A percentile compares a stretch with the other conserved stretches of the same genome.
Conservation (phyloP, 2,113 vertebrate genomes). For the Labeo catla region DNA sequence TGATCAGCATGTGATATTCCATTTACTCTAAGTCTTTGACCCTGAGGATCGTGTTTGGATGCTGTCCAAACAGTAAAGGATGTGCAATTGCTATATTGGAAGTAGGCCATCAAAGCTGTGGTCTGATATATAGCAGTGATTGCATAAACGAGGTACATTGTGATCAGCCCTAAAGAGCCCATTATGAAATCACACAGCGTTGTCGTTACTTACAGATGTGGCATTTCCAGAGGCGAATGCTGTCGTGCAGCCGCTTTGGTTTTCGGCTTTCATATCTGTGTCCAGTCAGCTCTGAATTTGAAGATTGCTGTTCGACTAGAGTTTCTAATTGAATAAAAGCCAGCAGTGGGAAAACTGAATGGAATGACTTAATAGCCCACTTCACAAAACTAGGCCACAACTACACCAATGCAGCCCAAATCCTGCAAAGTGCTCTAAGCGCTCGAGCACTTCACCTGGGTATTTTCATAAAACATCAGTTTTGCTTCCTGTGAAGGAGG, state of each 20-base stretch:
- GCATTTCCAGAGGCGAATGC: neutral
- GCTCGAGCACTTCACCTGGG: neutral
- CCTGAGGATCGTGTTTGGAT: constrained; percentile 28
- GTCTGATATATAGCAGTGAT: constrained; percentile 4
- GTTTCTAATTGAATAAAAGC: constrained; percentile 29
- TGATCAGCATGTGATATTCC: constrained; percentile 33
- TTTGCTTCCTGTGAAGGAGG: neutral
- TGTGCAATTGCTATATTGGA: constrained; percentile 30
- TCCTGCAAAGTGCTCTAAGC: neutral
- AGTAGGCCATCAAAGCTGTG: neutral
- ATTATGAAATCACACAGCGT: neutral
- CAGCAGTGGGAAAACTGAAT: constrained; percentile 19
- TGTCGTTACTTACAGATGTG: neutral
- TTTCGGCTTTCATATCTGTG: neutral
- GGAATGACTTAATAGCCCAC: constrained; percentile 20
- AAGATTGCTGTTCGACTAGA: constrained; percentile 17
- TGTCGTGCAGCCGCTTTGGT: neutral
- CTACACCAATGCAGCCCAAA: neutral
- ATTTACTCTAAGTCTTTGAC: constrained; percentile 32
- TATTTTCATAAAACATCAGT: neutral
- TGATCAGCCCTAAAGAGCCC: constrained; percentile 2
- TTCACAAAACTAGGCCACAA: constrained; percentile 27
- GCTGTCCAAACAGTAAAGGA: constrained; percentile 40
- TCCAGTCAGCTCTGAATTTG: constrained; percentile 14
- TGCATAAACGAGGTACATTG: neutral